A percentile compares a stretch with the other conserved stretches of the same genome.
Evolutionary conservation across 2,113 vertebrate species (phyloP).

Genomic region (Saccopteryx leptura): DNA sequence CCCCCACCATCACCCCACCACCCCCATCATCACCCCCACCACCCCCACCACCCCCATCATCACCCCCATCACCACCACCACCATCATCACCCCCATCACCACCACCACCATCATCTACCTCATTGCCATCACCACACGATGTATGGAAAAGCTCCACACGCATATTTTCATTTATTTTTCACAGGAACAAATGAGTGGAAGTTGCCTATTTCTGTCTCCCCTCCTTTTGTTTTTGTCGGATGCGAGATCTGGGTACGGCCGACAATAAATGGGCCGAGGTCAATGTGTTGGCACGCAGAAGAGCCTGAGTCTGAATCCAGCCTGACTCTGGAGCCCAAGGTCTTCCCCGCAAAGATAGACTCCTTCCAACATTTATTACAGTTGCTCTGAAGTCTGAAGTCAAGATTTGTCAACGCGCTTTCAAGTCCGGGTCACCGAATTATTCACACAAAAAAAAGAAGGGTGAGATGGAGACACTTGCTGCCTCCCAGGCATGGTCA

Average conservation of each 20-base stretch:
- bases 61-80: not conserved
- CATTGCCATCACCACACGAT: rapidly evolving
- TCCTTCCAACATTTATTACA: conserved; percentile 53
- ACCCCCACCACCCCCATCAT: too few relatives aligned
- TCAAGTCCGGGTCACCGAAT: conserved; percentile 69
- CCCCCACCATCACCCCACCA: too few relatives aligned
- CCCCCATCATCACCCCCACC: too few relatives aligned
- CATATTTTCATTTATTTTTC: conserved; percentile 6
- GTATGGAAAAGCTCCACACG: not conserved
- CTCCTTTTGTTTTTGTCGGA: not conserved
- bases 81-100: too few relatives aligned
- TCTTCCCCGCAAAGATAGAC: conserved; percentile 73
- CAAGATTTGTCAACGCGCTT: conserved; percentile 74
- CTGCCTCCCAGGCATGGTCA: not conserved
- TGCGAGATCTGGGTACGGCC: not conserved
- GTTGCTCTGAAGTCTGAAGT: conserved; percentile 57
- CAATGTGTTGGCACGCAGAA: conserved; percentile 48
- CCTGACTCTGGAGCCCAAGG: conserved; percentile 70
- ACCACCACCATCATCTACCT: not conserved
- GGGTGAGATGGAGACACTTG: conserved; percentile 39
- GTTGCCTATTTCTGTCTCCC: not conserved
- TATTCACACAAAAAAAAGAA: conserved; percentile 72
- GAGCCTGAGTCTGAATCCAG: conserved; percentile 69
- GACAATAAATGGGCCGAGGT: conserved; percentile 67
- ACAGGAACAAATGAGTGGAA: not conserved